Evolutionary conservation across 2,113 vertebrate genomes (phyloP), one percentile per base, ranked within the genome.

Genomic region (Kryptolebias marmoratus): DNA sequence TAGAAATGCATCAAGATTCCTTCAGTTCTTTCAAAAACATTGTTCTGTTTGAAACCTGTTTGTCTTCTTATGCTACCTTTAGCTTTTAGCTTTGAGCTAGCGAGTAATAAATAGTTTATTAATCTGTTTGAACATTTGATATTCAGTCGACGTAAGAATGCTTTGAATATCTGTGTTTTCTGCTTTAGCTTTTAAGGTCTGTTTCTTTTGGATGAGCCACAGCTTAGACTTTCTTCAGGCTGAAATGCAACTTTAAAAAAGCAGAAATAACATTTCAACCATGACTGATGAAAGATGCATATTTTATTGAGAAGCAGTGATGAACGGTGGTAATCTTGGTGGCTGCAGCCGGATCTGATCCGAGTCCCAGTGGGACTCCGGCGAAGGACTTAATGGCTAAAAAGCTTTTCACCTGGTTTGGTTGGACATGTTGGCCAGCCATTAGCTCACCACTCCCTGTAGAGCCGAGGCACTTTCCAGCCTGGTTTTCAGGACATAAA

Each of bases 391-490:
- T 58, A 68, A 58, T 36, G 44, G 13, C 54, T 22, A 2, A 68
- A 68, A 68, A 42, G 27, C 54, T 47, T 68, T 65, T 68, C 42
- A n/a, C 28, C 27, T 31, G 14, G 31, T 16, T 45, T 14, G 39
- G 65, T 45, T 48, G 31, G 15, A 45, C 14, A 16, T 32, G 6
- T 16, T 18, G 44, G 44, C 31, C 22, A 36, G 39, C 55, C 55
- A 69, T 69, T 59, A 59, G 36, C 55, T 32, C 36, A 4, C 63
- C 16, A 8, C 28, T 69, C 67, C 45, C 67, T 59, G 30, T 4
- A 50, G 55, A 39, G 15, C 67, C 15, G 28, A 36, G 28, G 31
- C 44, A 27, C 44, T 31, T 59, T 59, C 11, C 5, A 48, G 12
- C 30, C 52, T 68, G 5, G 11, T 32, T 1, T 48, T 14, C 12